phyloP scores from a whole-genome alignment of 2,113 vertebrate genomes.

The Hiodon alosoides region DNA sequence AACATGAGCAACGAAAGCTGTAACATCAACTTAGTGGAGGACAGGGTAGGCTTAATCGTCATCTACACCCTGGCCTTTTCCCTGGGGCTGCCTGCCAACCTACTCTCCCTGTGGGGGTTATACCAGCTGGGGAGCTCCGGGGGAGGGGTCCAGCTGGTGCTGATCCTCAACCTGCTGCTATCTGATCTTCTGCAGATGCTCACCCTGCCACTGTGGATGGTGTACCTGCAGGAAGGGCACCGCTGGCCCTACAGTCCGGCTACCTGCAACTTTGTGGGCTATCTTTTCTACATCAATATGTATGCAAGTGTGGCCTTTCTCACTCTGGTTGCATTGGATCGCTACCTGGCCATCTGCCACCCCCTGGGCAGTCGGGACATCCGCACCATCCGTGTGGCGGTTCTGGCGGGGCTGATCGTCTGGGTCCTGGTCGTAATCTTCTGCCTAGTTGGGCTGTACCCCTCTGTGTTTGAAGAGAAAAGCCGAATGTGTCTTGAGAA shows the following conservation, averaged over 20 bases:
- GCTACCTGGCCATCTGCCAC: conserved; percentile 62
- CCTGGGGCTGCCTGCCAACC: conserved; percentile 61
- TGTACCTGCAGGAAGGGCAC: conserved; percentile 52
- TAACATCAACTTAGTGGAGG: conserved; percentile 56
- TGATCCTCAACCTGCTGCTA: conserved; percentile 64
- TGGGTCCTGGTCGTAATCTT: conserved; percentile 61
- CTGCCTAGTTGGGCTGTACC: conserved; percentile 61
- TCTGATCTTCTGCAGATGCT: conserved; percentile 67
- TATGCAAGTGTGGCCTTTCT: conserved; percentile 66
- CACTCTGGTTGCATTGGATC: conserved; percentile 64
- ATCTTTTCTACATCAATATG: conserved; percentile 64
- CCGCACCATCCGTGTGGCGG: conserved; percentile 51
- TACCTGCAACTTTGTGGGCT: conserved; percentile 53
- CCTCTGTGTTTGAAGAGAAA: conserved; percentile 51
- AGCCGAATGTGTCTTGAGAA: conserved; percentile 54
- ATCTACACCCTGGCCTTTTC: conserved; percentile 63
- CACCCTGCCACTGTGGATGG: conserved; percentile 65
- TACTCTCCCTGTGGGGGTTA: conserved; percentile 64
- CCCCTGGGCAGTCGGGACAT: conserved; percentile 55
- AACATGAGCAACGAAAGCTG: conserved; percentile 60
- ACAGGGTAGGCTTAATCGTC: conserved; percentile 57
- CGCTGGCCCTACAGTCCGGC: conserved; percentile 44
- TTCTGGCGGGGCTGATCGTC: conserved; percentile 37
- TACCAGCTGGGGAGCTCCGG: conserved; percentile 57
- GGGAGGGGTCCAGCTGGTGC: conserved; percentile 56